Conservation (phyloP, 2,797 vertebrate species). For the Chelon auratus region DNA sequence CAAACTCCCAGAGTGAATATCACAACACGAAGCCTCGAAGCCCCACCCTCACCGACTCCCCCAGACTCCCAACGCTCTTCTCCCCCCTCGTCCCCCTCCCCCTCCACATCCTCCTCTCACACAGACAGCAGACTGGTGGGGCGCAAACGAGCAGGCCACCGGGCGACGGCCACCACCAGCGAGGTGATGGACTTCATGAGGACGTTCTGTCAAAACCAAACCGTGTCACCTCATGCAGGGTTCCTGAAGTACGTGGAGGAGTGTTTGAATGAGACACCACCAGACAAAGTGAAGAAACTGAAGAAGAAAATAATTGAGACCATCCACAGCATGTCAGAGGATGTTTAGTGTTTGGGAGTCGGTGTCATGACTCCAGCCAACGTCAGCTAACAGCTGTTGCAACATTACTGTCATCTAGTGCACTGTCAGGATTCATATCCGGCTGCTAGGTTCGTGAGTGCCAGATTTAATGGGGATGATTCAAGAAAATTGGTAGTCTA, state of each 20-base stretch:
- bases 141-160: conserved; percentile 36
- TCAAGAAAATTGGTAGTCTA: no score
- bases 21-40: background rate
- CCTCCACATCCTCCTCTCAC: conserved; percentile 46
- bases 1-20: conserved; percentile 8
- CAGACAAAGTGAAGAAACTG: conserved; percentile 63
- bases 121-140: conserved; percentile 31
- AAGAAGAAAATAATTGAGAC: conserved; percentile 73
- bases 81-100: conserved; percentile 49
- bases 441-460: no score
- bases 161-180: background rate
- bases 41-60: conserved; percentile 57
- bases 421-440: no score
- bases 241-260: conserved; percentile 77
- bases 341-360: conserved; percentile 22
- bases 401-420: no score
- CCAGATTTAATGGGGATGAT: no score
- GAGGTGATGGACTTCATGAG: conserved; percentile 56
- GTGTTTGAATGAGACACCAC: conserved; percentile 70
- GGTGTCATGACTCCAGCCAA: no score
- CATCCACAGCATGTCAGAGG: conserved; percentile 60
- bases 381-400: no score
- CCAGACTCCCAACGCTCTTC: conserved; percentile 60
- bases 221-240: conserved; percentile 48
- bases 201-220: conserved; percentile 50